Evolutionary conservation across 2,113 vertebrate genomes (phyloP), one percentile per base, ranked within the genome.

Genomic region (Marmota flaviventris): DNA sequence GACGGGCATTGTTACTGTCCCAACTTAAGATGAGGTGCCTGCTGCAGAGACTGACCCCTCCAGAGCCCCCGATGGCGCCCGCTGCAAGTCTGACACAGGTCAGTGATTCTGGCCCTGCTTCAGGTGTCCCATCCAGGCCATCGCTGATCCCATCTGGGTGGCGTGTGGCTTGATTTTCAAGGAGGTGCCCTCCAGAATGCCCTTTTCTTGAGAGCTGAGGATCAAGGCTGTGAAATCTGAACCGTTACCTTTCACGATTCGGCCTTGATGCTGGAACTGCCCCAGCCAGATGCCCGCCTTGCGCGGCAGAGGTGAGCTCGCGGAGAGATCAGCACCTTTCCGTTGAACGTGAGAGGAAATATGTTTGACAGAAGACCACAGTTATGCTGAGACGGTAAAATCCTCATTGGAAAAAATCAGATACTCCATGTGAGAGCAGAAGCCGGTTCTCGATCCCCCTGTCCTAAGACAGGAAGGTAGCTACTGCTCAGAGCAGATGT

Each of bases 131-230:
- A 0, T 25, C 63, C 67, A 20, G 32, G 69, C 42, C 9, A 25
- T 25, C 34, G 45, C 81, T 76, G 89, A 53, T 24, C 32, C 4
- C 0, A 10, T 29, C 9, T 0, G 0, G 29, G 58, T 45, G 51
- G 8, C 13, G 32, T 90, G 86, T 69, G 75, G 81, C 84, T 93
- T 51, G 24, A 34, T 39, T 91, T 79, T 83, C 42, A 79, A 86
- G 86, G 53, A n/a, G 16, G 16, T 27, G 8, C 45, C 75, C 42
- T 78, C 42, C 53, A 83, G 58, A 93, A 82, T n/a, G 7, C 9
- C 77, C 82, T 72, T 79, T 91, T 85, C 73, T 45, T 79, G 91
- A 87, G 92, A 95, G 24, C 37, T 45, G 79, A 81, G 84, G 90
- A 69, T 70, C 73, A 3, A 83, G 77, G 25, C 58, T 65, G 5